Conservation (phyloP, 2,113 vertebrate genomes). For the Nestor notabilis region DNA sequence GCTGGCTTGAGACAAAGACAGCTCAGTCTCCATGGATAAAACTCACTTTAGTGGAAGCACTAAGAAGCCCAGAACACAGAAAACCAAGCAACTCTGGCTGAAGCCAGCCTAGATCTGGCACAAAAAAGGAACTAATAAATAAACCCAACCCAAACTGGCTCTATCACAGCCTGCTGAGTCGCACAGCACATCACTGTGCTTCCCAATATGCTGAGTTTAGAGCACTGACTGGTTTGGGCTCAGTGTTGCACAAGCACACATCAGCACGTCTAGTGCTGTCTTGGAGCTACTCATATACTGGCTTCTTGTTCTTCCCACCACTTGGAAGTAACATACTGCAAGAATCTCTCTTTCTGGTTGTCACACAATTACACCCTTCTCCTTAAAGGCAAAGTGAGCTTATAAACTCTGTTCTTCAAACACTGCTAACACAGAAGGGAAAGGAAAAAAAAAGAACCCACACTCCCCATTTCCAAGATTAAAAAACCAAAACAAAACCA, state of each 20-base stretch:
- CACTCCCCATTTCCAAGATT: background rate
- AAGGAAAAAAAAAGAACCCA: background rate
- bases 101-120: background rate
- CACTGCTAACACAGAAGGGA: background rate
- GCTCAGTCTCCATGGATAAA: background rate
- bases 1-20: background rate
- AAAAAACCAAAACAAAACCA: background rate
- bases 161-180: background rate
- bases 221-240: background rate
- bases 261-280: background rate
- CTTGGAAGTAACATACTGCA: background rate
- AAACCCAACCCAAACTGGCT: background rate
- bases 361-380: background rate
- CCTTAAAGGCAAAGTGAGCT: background rate
- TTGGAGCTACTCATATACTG: background rate
- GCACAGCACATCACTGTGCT: background rate
- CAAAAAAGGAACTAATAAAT: background rate
- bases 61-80: background rate
- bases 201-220: background rate
- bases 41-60: background rate
- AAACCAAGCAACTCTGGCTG: background rate
- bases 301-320: background rate
- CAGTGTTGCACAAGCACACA: background rate
- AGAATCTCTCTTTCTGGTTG: background rate
- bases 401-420: background rate